These are phyloP conservation scores for Nomada ruficornis DNA, from an alignment of 2,888 invertebrate genomes.

Conservation along the genomic window DNA sequence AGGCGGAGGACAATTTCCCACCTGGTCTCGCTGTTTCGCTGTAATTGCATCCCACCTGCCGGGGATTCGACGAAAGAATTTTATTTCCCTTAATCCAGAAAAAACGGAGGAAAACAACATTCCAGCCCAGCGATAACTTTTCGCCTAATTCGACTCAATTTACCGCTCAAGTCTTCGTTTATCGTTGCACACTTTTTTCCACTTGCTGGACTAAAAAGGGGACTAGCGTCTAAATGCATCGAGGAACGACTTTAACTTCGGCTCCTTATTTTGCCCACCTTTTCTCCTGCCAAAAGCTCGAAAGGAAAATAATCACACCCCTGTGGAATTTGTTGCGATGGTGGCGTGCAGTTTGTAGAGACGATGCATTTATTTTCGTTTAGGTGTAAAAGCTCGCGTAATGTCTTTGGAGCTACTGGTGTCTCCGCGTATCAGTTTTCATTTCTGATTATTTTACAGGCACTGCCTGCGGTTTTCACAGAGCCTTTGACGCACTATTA, in stretches of 20 bases:
- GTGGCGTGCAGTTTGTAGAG: too few relatives aligned
- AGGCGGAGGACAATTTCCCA: constrained; percentile 31
- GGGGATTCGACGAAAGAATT: constrained; percentile 12
- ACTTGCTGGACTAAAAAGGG: neutral
- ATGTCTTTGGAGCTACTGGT: neutral
- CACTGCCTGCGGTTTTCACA: neutral
- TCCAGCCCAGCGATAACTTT: neutral
- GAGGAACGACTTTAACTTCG: neutral
- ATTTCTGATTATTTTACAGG: neutral
- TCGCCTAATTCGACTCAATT: constrained; percentile 29
- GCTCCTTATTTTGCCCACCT: neutral
- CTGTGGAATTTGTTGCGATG: neutral
- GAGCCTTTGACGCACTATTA: neutral
- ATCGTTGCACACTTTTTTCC: neutral
- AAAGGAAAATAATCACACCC: neutral
- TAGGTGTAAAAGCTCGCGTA: neutral
- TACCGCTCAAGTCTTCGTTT: constrained; percentile 14
- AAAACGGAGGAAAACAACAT: neutral
- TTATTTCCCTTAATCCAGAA: constrained; percentile 3
- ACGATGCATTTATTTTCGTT: constrained; percentile 3
- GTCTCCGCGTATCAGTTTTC: neutral
- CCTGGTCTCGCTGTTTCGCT: constrained; percentile 15
- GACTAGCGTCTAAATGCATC: too few relatives aligned
- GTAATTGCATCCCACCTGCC: constrained; percentile 39
- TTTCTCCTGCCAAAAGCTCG: neutral